These are phyloP conservation scores for Lampris megalopsis DNA, from an alignment of 2,113 vertebrate species.

Conservation along the genomic window DNA sequence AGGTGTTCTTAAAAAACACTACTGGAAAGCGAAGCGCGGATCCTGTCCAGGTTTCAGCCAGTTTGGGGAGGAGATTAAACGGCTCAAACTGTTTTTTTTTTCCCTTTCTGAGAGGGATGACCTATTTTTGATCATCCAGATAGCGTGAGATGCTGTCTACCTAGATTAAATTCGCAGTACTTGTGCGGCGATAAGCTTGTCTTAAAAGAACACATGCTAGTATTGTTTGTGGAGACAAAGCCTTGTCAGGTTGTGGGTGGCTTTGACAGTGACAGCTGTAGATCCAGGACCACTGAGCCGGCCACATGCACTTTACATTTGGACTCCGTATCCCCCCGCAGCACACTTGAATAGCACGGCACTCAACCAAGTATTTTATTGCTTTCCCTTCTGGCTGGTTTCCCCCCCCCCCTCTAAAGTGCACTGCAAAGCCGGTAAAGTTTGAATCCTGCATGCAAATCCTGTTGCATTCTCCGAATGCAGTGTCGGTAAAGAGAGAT, in stretches of 20 bases:
- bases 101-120: slow-evolving; percentile 76
- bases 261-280: slow-evolving; percentile 83
- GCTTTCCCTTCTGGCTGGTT: slow-evolving; percentile 44
- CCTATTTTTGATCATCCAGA: slow-evolving; percentile 83
- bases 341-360: slow-evolving; percentile 63
- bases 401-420: slow-evolving; percentile 24
- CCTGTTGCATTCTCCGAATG: slow-evolving; percentile 10
- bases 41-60: slow-evolving; percentile 77
- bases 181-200: slow-evolving; percentile 79
- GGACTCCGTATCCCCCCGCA: slow-evolving; percentile 68
- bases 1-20: slow-evolving; percentile 55
- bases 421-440: slow-evolving; percentile 18
- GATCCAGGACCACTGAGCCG: slow-evolving; percentile 78
- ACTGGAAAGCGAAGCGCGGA: slow-evolving; percentile 63
- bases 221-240: slow-evolving; percentile 83
- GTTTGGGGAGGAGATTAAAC: slow-evolving; percentile 81
- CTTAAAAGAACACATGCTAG: slow-evolving; percentile 81
- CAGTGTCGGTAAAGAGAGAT: slow-evolving; percentile 14
- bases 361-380: slow-evolving; percentile 60
- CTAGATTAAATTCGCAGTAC: slow-evolving; percentile 79
- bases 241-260: slow-evolving; percentile 79
- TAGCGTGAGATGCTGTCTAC: slow-evolving; percentile 80
- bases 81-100: slow-evolving; percentile 78
- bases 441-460: slow-evolving; percentile 46
- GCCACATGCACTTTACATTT: slow-evolving; percentile 78